phyloP scores from a whole-genome alignment of 2,113 vertebrate species.

The zebrafish (Danio rerio) region DNA sequence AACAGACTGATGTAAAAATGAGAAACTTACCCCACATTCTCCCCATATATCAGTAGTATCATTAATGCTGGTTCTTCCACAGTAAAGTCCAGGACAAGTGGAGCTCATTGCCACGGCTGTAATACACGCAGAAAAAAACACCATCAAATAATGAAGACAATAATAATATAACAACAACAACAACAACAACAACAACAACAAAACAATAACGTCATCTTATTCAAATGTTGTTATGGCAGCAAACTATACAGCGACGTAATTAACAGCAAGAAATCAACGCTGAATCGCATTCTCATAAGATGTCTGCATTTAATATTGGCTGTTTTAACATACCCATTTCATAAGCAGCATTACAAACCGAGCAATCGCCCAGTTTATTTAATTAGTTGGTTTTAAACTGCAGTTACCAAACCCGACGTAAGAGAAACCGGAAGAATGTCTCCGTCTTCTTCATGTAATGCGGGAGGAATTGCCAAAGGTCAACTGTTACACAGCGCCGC shows the following conservation, averaged over 20 bases:
- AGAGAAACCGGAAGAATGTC: conserved; percentile 30
- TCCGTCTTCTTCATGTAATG: background rate
- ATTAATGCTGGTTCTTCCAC: conserved; percentile 81
- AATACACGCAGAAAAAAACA: conserved; percentile 54
- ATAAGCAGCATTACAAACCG: conserved; percentile 7
- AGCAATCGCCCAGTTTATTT: background rate
- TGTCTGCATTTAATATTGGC: background rate
- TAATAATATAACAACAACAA: background rate
- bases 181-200: background rate
- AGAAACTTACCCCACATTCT: conserved; percentile 87
- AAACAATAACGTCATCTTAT: background rate
- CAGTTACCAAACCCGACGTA: background rate
- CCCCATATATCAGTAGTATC: conserved; percentile 72
- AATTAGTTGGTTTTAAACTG: background rate
- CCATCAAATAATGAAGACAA: background rate
- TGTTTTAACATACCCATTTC: conserved; percentile 44
- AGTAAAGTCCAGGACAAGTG: conserved; percentile 90
- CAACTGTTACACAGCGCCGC: background rate
- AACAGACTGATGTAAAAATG: background rate
- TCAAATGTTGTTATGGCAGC: background rate
- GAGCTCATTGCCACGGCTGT: conserved; percentile 84
- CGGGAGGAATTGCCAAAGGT: too few species aligned
- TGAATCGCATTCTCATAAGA: background rate
- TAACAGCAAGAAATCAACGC: background rate
- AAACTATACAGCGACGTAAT: background rate